A percentile compares a stretch with the other conserved stretches of the same genome.
Evolutionary conservation across 2,888 invertebrate genomes (phyloP).

Genomic region (Galerucella calmariensis): DNA sequence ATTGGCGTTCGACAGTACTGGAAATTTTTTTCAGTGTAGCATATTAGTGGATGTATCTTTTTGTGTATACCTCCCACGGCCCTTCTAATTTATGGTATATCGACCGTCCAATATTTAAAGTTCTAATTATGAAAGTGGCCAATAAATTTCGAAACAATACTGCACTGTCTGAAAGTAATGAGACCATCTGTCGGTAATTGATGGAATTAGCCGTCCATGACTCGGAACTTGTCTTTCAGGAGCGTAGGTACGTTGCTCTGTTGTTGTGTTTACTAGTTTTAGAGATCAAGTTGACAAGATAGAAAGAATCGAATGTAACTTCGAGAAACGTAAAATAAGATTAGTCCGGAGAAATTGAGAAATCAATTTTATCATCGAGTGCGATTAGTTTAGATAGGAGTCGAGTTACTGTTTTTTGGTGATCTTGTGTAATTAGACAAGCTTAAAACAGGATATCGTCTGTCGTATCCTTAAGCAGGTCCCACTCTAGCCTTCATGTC

Average conservation of each 20-base stretch:
- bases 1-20: no score
- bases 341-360: conserved; percentile 31
- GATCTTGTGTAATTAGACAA: no score
- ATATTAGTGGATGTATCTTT: conserved; percentile 50
- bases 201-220: conserved; percentile 59
- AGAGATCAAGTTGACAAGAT: conserved; percentile 23
- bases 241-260: conserved; percentile 27
- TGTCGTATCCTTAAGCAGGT: no score
- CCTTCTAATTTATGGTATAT: conserved; percentile 54
- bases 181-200: conserved; percentile 62
- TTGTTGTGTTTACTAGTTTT: conserved; percentile 17
- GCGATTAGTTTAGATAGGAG: conserved; percentile 22
- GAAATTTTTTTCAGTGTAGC: conserved; percentile 14
- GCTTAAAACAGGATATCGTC: no score
- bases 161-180: conserved; percentile 60
- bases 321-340: conserved; percentile 15
- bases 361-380: conserved; percentile 27
- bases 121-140: conserved; percentile 60
- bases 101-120: conserved; percentile 55
- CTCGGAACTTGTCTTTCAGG: conserved; percentile 41
- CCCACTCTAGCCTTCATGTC: no score
- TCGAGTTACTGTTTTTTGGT: conserved; percentile 6
- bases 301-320: neutral
- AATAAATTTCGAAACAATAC: conserved; percentile 62
- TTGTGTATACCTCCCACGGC: conserved; percentile 52